A percentile compares a stretch with the other conserved stretches of the same genome.
These are phyloP conservation scores for Formica aserva DNA, from an alignment of 2,888 invertebrate genomes.

Conservation along the genomic window DNA sequence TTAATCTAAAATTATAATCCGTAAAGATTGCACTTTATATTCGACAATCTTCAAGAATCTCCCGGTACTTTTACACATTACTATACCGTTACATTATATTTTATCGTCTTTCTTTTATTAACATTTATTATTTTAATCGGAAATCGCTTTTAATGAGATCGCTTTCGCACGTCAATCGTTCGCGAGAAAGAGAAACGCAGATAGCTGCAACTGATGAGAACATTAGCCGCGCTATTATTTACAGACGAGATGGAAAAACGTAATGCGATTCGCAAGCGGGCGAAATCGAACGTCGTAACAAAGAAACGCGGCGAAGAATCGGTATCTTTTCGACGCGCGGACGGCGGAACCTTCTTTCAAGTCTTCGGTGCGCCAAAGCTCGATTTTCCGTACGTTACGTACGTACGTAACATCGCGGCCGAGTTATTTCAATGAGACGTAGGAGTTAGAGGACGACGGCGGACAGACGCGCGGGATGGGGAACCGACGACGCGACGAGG, in stretches of 20 bases:
- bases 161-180: background rate
- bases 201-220: background rate
- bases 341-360: conserved; percentile 66
- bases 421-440: conserved; percentile 81
- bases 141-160: conserved; percentile 22
- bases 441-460: conserved; percentile 77
- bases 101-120: background rate
- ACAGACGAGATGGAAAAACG: conserved; percentile 24
- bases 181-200: conserved; percentile 4
- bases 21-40: background rate
- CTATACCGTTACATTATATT: background rate
- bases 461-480: conserved; percentile 79
- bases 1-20: conserved; percentile 34
- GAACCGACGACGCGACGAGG: conserved; percentile 72
- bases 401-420: conserved; percentile 56
- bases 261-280: conserved; percentile 18
- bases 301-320: conserved; percentile 44
- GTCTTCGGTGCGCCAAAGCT: conserved; percentile 60
- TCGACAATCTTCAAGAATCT: background rate
- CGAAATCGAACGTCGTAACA: conserved; percentile 41
- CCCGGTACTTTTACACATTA: background rate
- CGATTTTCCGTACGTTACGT: conserved; percentile 72
- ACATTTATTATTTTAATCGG: conserved; percentile 11
- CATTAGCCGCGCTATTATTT: conserved; percentile 29
- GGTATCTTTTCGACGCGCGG: conserved; percentile 46